Conservation (phyloP, 1,140 invertebrate species). For the Trichonephila clavata region DNA sequence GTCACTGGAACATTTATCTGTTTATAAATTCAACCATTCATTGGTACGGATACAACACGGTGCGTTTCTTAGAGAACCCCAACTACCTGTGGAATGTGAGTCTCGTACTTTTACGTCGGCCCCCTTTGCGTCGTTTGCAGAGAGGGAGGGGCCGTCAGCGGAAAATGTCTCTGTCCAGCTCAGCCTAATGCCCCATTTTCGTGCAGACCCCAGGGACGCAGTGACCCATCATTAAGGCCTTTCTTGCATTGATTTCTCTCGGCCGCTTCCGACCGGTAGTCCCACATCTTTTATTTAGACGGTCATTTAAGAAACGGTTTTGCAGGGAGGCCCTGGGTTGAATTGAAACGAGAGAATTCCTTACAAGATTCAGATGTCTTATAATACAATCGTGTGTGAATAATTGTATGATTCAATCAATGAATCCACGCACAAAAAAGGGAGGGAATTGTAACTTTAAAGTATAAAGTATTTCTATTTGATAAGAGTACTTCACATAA, state of each 20-base stretch:
- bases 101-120: slow-evolving; percentile 30
- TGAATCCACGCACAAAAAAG: too few species aligned
- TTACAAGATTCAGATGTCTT: too few species aligned
- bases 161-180: slow-evolving; percentile 61
- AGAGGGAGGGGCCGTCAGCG: slow-evolving; percentile 43
- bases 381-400: too few species aligned
- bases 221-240: slow-evolving; percentile 64
- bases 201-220: slow-evolving; percentile 61
- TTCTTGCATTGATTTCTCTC: slow-evolving; percentile 69
- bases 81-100: slow-evolving; percentile 27
- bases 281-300: slow-evolving; percentile 18
- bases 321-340: neutral
- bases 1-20: too few species aligned
- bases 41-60: neutral
- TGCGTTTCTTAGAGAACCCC: neutral
- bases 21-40: too few species aligned
- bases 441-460: too few species aligned
- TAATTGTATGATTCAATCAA: too few species aligned
- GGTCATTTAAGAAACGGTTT: neutral
- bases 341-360: too few species aligned
- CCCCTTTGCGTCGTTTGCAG: slow-evolving; percentile 22
- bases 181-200: slow-evolving; percentile 72
- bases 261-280: neutral
- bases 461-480: too few species aligned
- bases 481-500: too few species aligned